phyloP scores from a whole-genome alignment of 2,113 vertebrate species.

The Nycticebus coucang region DNA sequence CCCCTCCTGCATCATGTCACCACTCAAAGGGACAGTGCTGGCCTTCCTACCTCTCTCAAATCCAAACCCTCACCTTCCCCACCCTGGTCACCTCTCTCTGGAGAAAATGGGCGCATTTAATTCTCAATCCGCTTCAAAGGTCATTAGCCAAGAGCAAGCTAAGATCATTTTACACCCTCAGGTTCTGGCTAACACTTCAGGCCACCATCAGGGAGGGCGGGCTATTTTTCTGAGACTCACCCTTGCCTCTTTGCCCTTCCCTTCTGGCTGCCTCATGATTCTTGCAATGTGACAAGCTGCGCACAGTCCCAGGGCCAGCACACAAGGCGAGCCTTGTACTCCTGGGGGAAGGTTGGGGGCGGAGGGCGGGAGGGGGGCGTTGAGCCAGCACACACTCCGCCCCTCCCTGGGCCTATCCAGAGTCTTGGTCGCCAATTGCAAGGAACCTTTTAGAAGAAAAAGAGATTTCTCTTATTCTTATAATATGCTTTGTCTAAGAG shows the following conservation, averaged over 20 bases:
- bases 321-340: neutral
- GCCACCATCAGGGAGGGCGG: accelerated
- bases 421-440: accelerated
- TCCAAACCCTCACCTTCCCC: neutral
- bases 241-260: no score
- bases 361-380: neutral
- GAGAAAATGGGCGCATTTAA: neutral
- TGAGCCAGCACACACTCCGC: accelerated
- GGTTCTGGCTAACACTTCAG: neutral
- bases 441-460: neutral
- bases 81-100: neutral
- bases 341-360: accelerated
- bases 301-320: neutral
- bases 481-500: neutral
- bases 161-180: neutral
- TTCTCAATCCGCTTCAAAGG: neutral
- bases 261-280: neutral
- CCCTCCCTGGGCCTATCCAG: neutral
- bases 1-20: neutral
- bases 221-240: neutral
- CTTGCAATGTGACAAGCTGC: accelerated
- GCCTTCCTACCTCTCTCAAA: neutral
- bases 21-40: accelerated
- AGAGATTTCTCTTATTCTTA: neutral
- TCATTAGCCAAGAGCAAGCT: neutral